These are phyloP conservation scores for Leptinotarsa lineolata DNA, from an alignment of 1,140 invertebrate genomes.

Conservation along the genomic window DNA sequence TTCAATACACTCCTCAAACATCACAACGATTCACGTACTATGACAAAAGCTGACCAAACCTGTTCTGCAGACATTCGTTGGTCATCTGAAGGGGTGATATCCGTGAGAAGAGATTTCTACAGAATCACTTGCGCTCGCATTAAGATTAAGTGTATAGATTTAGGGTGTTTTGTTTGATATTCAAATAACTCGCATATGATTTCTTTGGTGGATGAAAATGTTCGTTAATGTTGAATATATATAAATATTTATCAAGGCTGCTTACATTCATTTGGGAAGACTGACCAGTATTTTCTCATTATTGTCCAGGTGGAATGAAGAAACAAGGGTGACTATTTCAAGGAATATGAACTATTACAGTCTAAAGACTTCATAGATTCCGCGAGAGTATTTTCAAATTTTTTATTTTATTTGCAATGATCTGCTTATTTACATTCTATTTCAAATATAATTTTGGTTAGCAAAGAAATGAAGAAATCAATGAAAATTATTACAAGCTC, in stretches of 20 bases:
- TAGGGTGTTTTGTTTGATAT: slow-evolving; percentile 42
- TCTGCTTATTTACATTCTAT: too few species aligned
- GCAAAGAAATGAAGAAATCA: too few species aligned
- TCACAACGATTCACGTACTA: too few species aligned
- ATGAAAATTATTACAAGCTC: too few species aligned
- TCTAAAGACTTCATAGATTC: too few species aligned
- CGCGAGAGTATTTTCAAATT: too few species aligned
- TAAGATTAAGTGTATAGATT: slow-evolving; percentile 26
- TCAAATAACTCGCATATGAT: slow-evolving; percentile 38
- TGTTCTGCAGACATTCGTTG: slow-evolving; percentile 30
- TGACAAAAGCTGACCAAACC: slow-evolving; percentile 38
- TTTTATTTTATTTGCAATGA: too few species aligned
- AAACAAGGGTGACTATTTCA: neutral
- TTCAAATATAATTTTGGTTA: too few species aligned
- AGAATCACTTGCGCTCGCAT: slow-evolving; percentile 30
- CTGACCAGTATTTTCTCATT: neutral
- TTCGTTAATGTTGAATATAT: slow-evolving; percentile 5
- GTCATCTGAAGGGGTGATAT: slow-evolving; percentile 31
- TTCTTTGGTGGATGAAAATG: slow-evolving; percentile 14
- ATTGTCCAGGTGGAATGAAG: neutral
- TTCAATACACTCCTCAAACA: too few species aligned
- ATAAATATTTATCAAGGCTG: slow-evolving; percentile 14
- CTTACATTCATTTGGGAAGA: neutral
- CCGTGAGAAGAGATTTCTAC: slow-evolving; percentile 34
- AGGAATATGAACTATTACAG: neutral